Evolutionary conservation across 2,797 vertebrate genomes (phyloP).

Genomic region (Dermochelys coriacea): DNA sequence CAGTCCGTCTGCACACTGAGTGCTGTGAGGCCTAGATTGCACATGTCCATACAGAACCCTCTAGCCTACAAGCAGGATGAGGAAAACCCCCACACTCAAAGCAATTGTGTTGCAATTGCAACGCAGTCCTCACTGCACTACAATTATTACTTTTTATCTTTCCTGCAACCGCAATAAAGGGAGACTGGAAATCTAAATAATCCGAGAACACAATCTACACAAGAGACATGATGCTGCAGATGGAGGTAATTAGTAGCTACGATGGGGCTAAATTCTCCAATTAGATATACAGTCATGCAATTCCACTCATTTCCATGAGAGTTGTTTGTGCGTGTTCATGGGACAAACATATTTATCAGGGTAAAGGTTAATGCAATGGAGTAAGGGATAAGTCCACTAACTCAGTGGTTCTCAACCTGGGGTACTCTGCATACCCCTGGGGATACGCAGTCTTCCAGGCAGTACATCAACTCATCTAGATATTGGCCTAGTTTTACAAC

Average conservation of each 20-base stretch:
- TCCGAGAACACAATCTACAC: not conserved
- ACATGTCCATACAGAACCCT: too few species aligned
- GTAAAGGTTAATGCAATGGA: not conserved
- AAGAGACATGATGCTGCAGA: not conserved
- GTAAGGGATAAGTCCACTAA: not conserved
- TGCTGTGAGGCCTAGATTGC: too few species aligned
- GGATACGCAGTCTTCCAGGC: too few species aligned
- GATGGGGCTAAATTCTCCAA: not conserved
- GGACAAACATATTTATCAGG: not conserved
- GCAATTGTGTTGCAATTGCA: too few species aligned
- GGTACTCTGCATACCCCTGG: too few species aligned
- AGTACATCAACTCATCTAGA: too few species aligned
- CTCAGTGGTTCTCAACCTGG: too few species aligned
- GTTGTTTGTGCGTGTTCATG: fast-evolving
- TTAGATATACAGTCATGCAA: not conserved
- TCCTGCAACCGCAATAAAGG: not conserved
- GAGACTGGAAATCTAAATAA: not conserved
- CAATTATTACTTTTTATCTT: not conserved
- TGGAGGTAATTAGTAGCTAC: not conserved
- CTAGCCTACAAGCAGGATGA: too few species aligned
- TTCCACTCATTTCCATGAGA: not conserved
- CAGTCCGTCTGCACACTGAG: too few species aligned
- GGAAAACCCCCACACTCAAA: too few species aligned
- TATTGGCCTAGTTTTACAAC: too few species aligned
- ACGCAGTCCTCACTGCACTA: not conserved